Percentiles rank a stretch among this genome's conserved stretches.
Evolutionary conservation across 2,888 invertebrate genomes (phyloP).

Genomic region (Nasonovia ribisnigri): DNA sequence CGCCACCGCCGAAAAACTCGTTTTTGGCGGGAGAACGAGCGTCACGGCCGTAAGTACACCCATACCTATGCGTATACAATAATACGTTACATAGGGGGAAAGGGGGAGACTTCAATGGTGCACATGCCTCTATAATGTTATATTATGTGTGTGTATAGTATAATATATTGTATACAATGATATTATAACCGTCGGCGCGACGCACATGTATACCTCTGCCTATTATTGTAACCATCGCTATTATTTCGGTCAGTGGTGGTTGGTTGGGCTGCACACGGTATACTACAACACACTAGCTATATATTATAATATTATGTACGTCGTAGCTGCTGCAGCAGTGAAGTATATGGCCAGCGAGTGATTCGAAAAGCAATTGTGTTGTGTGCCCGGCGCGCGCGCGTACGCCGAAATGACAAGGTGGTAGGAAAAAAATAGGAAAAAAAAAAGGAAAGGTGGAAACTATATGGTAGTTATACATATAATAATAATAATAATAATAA

Average conservation of each 20-base stretch:
- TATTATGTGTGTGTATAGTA: no score
- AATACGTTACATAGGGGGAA: background rate
- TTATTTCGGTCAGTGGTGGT: background rate
- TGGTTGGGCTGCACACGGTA: no score
- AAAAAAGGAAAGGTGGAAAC: conserved; percentile 32
- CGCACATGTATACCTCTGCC: background rate
- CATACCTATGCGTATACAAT: background rate
- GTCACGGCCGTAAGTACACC: background rate
- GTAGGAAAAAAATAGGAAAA: background rate
- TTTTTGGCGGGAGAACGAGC: conserved; percentile 11
- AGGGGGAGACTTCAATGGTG: conserved; percentile 18
- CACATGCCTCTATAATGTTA: conserved; percentile 49
- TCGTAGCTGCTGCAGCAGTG: background rate
- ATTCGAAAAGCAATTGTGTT: conserved; percentile 55
- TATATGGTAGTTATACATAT: background rate
- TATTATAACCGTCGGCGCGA: conserved; percentile 32
- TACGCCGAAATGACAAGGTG: conserved; percentile 36
- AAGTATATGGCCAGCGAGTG: conserved; percentile 15
- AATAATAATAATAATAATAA: no score
- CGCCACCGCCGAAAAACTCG: conserved; percentile 1
- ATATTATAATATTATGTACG: background rate
- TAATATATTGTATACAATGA: background rate
- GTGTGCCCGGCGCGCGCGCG: background rate
- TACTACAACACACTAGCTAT: no score
- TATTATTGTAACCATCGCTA: background rate